Evolutionary conservation across 2,888 invertebrate genomes (phyloP).

Genomic region (Agrotis puta): DNA sequence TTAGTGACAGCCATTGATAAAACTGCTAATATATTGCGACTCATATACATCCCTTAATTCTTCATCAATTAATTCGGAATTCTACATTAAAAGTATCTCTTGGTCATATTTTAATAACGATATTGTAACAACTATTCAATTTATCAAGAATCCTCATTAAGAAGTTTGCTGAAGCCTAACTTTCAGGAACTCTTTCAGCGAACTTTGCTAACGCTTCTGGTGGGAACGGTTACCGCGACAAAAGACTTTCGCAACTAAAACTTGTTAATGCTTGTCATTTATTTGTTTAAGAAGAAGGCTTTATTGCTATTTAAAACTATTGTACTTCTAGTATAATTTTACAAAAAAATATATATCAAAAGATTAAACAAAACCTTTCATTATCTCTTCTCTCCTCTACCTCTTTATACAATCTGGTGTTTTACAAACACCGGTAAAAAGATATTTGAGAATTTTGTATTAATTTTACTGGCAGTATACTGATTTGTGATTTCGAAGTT

Average conservation of each 20-base stretch:
- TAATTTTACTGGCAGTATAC: neutral
- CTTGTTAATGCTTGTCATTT: neutral
- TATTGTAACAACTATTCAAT: neutral
- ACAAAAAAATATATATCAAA: neutral
- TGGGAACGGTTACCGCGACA: conserved; percentile 17
- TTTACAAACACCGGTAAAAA: too few relatives aligned
- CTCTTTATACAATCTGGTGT: too few relatives aligned
- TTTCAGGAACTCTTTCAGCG: conserved; percentile 2
- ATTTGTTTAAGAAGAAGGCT: neutral
- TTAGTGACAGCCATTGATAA: too few relatives aligned
- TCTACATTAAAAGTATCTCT: neutral
- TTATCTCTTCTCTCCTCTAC: too few relatives aligned
- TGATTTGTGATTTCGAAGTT: too few relatives aligned
- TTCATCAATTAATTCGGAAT: too few relatives aligned
- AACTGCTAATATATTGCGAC: too few relatives aligned
- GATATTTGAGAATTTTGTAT: neutral
- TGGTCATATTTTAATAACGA: too few relatives aligned
- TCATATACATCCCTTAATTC: too few relatives aligned
- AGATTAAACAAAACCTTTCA: neutral
- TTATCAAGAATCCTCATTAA: conserved; percentile 1
- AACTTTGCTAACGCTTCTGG: conserved; percentile 28
- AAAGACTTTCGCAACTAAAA: conserved; percentile 12
- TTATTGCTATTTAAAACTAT: neutral
- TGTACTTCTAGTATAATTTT: too few relatives aligned
- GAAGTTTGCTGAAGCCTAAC: neutral